phyloP scores from a whole-genome alignment of 2,113 vertebrate species.

The Ophiodon elongatus region DNA sequence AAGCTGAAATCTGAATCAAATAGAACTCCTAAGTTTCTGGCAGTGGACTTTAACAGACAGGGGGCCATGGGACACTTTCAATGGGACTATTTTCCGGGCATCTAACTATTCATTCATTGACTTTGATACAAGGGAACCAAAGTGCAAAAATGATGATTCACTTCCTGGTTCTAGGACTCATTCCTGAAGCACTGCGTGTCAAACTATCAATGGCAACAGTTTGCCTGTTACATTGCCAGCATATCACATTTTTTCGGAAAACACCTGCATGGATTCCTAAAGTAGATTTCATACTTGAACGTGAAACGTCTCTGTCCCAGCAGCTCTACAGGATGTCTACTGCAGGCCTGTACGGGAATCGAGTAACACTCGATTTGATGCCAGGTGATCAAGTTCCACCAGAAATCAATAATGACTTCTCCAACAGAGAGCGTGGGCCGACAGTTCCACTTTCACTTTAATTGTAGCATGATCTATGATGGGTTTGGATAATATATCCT shows the following conservation, averaged over 20 bases:
- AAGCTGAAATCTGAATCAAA: too few species aligned
- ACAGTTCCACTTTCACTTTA: slow-evolving; percentile 49
- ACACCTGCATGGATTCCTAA: not conserved
- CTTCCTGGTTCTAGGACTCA: not conserved
- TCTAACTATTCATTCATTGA: not conserved
- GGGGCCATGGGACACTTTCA: too few species aligned
- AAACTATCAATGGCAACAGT: not conserved
- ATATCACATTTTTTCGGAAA: not conserved
- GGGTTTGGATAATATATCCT: slow-evolving; percentile 9
- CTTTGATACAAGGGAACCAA: too few species aligned
- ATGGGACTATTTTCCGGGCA: not conserved
- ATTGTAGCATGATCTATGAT: slow-evolving; percentile 5
- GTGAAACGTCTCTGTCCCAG: not conserved
- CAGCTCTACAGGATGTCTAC: not conserved
- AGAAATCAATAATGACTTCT: slow-evolving; percentile 46
- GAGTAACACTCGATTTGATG: not conserved
- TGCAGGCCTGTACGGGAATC: not conserved
- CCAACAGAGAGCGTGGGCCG: not conserved
- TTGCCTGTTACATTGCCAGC: not conserved
- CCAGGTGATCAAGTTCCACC: slow-evolving; percentile 32
- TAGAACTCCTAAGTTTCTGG: too few species aligned
- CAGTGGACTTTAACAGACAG: too few species aligned
- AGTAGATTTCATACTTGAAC: not conserved
- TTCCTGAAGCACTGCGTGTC: not conserved
- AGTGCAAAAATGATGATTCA: not conserved